phyloP scores from a whole-genome alignment of 2,797 vertebrate species.

The Paratrypauchen microcephalus region DNA sequence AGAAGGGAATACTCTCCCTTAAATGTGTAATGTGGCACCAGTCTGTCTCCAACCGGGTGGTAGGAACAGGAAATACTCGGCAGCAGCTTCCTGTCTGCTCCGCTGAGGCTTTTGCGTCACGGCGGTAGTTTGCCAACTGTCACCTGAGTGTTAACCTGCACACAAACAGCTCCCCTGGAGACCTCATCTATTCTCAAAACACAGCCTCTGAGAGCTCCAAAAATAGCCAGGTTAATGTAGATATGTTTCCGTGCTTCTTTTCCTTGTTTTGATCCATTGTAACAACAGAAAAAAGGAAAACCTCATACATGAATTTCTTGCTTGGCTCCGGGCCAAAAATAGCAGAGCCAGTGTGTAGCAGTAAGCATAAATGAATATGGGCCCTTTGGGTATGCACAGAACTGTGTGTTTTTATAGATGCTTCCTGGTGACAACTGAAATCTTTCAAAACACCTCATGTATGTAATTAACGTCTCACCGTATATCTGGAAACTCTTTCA shows the following conservation, averaged over 20 bases:
- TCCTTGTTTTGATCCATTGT: slow-evolving; percentile 75
- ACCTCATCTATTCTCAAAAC: slow-evolving; percentile 67
- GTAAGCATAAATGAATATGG: slow-evolving; percentile 58
- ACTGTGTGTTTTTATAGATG: slow-evolving; percentile 47
- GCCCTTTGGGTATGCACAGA: slow-evolving; percentile 32
- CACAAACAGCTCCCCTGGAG: slow-evolving; percentile 58
- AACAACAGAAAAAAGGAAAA: slow-evolving; percentile 45
- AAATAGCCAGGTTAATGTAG: slow-evolving; percentile 70
- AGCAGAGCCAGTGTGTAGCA: slow-evolving; percentile 54
- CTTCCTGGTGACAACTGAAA: slow-evolving; percentile 44
- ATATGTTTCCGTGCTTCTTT: slow-evolving; percentile 65
- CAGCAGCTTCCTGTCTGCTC: slow-evolving; percentile 79
- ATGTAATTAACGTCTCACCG: slow-evolving; percentile 72
- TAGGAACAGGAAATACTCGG: slow-evolving; percentile 82
- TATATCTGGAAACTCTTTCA: slow-evolving; percentile 90
- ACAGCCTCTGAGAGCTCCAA: slow-evolving; percentile 45
- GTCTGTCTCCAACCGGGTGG: slow-evolving; percentile 79
- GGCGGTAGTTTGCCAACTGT: slow-evolving; percentile 55
- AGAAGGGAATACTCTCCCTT: slow-evolving; percentile 44
- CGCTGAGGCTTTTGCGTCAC: slow-evolving; percentile 69
- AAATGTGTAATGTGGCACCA: slow-evolving; percentile 76
- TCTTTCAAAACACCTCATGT: slow-evolving; percentile 14
- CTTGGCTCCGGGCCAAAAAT: slow-evolving; percentile 46
- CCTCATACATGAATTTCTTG: slow-evolving; percentile 40
- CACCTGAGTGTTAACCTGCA: slow-evolving; percentile 64